phyloP scores from a whole-genome alignment of 2,113 vertebrate genomes.

The Heterochromis multidens region DNA sequence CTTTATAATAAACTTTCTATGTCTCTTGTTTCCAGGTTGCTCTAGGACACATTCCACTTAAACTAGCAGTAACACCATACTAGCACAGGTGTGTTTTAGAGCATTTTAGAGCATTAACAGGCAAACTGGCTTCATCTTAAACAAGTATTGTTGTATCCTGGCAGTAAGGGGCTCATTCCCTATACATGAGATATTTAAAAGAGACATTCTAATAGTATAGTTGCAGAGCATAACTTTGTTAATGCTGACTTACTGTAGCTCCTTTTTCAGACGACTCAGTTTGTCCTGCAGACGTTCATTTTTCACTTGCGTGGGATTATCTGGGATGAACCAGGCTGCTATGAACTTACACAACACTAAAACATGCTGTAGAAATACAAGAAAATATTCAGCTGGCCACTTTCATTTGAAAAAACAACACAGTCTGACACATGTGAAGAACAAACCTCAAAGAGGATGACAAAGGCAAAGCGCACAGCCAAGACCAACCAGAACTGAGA shows the following conservation, averaged over 20 bases:
- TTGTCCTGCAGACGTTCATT: constrained; percentile 75
- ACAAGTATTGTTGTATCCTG: no score
- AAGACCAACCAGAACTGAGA: constrained; percentile 88
- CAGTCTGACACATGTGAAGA: not conserved
- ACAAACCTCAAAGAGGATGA: constrained; percentile 90
- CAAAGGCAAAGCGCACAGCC: constrained; percentile 86
- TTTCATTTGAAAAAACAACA: not conserved
- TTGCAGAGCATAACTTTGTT: not conserved
- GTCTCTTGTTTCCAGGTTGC: not conserved
- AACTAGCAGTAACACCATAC: not conserved
- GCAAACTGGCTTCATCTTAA: not conserved
- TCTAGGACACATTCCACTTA: not conserved
- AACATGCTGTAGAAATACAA: constrained; percentile 80
- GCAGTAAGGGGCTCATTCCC: not conserved
- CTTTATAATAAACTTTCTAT: no score
- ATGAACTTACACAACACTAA: constrained; percentile 87
- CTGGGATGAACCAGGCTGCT: constrained; percentile 88
- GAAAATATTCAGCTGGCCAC: not conserved
- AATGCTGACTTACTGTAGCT: constrained; percentile 67
- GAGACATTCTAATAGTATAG: not conserved
- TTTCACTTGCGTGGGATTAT: constrained; percentile 78
- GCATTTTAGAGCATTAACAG: fast-evolving
- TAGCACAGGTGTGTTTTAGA: not conserved
- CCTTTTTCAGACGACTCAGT: constrained; percentile 43
- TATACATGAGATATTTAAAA: not conserved